Percentiles rank a stretch among this genome's conserved stretches.
phyloP scores from a whole-genome alignment of 2,113 vertebrate genomes.

The Daphoenositta chrysoptera region DNA sequence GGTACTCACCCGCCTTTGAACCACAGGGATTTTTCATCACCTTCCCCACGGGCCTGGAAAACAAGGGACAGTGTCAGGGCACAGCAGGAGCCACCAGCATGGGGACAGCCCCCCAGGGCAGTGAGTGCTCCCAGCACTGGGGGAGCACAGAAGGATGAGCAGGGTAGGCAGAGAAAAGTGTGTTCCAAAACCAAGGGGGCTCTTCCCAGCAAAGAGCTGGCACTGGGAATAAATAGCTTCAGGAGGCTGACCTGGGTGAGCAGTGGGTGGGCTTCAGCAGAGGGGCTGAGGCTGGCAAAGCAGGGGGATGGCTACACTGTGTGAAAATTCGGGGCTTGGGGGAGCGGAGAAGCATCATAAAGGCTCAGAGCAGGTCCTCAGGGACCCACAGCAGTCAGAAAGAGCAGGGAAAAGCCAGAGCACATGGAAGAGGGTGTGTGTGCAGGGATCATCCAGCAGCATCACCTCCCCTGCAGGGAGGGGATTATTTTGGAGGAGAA shows the following conservation, averaged over 20 bases:
- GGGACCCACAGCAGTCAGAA: background rate
- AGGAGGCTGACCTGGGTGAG: background rate
- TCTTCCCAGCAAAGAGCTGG: background rate
- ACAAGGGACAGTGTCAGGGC: background rate
- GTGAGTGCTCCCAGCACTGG: background rate
- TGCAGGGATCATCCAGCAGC: background rate
- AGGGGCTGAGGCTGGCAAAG: background rate
- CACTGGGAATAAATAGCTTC: background rate
- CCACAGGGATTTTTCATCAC: constrained; percentile 86
- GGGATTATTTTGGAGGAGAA: background rate
- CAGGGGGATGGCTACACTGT: background rate
- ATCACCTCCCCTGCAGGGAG: background rate
- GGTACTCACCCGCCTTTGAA: constrained; percentile 94
- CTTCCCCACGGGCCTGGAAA: constrained; percentile 89
- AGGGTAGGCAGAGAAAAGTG: background rate
- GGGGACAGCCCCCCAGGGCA: background rate
- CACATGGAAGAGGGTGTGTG: background rate
- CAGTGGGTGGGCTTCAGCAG: background rate
- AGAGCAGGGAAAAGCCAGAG: background rate
- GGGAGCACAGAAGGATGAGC: background rate
- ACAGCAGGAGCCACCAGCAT: background rate
- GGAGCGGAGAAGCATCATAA: background rate
- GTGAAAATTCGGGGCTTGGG: background rate
- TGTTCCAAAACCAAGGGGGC: background rate
- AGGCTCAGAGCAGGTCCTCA: background rate